Evolutionary conservation across 2,888 invertebrate genomes (phyloP), one percentile per base, ranked within the genome.

Genomic region (Malthinus flaveolus): DNA sequence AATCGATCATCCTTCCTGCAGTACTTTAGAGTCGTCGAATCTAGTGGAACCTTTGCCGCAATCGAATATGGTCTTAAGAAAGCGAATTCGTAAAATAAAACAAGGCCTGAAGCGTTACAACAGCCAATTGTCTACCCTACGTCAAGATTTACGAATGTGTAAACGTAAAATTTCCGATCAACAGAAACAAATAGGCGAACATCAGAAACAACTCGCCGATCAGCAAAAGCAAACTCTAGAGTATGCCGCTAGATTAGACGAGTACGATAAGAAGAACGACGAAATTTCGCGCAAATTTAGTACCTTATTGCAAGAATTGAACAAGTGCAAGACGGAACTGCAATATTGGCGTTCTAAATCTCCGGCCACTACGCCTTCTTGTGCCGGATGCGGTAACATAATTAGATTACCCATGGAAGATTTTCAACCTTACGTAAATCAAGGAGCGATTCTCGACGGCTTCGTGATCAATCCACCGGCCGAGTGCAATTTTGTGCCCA

Each of bases 271-370:
- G 78, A 94, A 94, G 75, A 92, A 92, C 75, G 94, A 94, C 73
- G 93, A 93, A 75, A 92, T 90, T 60, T 89, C 93, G 49, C 84
- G 93, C 56, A 94, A 94, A 79, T 93, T 93, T 80, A 93, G 92
- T 74, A 93, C 93, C 59, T 81, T 94, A 66, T 80, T 94, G 71
- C 82, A 93, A 87, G 93, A 94, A 79, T 80, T 94, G 68, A 94
- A 93, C 79, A 93, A 93, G 77, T 94, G 93, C 79, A 93, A 93
- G 81, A 93, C 93, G 33, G 93, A 94, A 79, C 79, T 93, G 71
- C 93, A 93, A 79, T 93, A 93, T 78, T 93, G 93, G 92, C 87
- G 93, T 57, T 93, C 93, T 37, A 92, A 92, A 69, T 91, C 92
- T 61, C 91, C 93, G 8, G 90, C 92, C 63, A 84, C 84, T 68